Evolutionary conservation across 2,888 invertebrate species (phyloP), one percentile per base, ranked within the genome.

Genomic region (Zaprionus bogoriensis): DNA sequence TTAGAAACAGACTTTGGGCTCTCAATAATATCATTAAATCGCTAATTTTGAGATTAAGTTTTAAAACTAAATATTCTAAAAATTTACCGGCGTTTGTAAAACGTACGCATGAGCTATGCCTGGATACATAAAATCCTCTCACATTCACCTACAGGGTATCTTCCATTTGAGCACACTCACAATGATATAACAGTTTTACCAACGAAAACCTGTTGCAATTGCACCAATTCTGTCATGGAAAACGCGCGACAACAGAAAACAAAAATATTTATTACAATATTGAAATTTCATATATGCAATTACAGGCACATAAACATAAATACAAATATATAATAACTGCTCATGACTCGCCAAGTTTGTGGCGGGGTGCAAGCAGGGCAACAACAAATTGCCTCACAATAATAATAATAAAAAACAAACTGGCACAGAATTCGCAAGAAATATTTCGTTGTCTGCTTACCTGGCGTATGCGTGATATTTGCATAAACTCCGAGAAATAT

Each of bases 151-250:
- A 28, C 30, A 38, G 23, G 28, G 62, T 20, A 67, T 67, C 27
- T 45, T 0, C 1, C n/a, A 52, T 42, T 47, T 32, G 10, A n/a
- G 23, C 39, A 57, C 9, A 44, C n/a, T 5, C 6, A 10, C 1
- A n/a, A 39, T 38, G 14, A 14, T 57, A 30, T 39, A 41, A 17
- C 36, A 46, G 10, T 39, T 53, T 27, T 52, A 45, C n/a, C 30
- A 41, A 41, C 22, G 19, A 14, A 82, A 82, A 82, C 82, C 82
- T 67, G 82, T 79, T 79, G 70, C 69, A 57, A 55, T 67, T 78
- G 77, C 79, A 82, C 85, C 79, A 82, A 84, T 73, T 82, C 85
- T 84, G 82, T 82, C 82, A 78, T 70, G 69, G 23, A 58, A 75
- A 69, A 42, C 68, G 60, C 67, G 74, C 74, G 60, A 62, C 61